Conservation (phyloP, 2,888 invertebrate species). For the Stomorhina lunata region DNA sequence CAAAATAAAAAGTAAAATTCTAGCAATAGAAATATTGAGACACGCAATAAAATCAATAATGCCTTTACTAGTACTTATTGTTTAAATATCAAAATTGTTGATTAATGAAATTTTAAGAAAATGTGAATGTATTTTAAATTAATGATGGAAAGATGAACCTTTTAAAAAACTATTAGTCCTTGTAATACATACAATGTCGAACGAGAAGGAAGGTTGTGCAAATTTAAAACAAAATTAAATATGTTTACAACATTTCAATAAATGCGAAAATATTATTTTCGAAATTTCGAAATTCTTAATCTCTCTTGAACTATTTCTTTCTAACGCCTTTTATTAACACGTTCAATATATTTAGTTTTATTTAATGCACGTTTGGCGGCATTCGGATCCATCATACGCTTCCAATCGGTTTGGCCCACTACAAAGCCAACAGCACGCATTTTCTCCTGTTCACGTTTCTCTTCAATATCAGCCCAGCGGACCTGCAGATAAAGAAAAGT, state of each 20-base stretch:
- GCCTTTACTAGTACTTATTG: no score
- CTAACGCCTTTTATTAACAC: conserved; percentile 79
- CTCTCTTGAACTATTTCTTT: conserved; percentile 15
- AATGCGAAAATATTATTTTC: conserved; percentile 31
- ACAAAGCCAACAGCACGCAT: conserved; percentile 98
- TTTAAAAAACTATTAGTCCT: background rate
- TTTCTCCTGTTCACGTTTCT: conserved; percentile 93
- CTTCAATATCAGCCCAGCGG: conserved; percentile 98
- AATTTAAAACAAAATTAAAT: conserved; percentile 54
- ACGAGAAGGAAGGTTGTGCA: no score
- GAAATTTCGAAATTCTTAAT: background rate
- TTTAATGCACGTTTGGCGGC: conserved; percentile 94
- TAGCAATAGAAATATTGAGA: no score
- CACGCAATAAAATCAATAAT: no score
- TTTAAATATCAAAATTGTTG: no score
- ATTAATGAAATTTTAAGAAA: no score
- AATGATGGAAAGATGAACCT: background rate
- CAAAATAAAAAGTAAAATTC: no score
- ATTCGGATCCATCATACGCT: conserved; percentile 95
- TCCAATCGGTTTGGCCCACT: conserved; percentile 98
- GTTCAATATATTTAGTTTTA: conserved; percentile 94
- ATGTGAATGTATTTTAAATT: no score
- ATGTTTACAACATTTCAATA: conserved; percentile 53
- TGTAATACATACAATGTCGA: no score
- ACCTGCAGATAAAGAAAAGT: conserved; percentile 83